Evolutionary conservation across 1,140 invertebrate species (phyloP).

Genomic region (Brevipalpus yothersi): DNA sequence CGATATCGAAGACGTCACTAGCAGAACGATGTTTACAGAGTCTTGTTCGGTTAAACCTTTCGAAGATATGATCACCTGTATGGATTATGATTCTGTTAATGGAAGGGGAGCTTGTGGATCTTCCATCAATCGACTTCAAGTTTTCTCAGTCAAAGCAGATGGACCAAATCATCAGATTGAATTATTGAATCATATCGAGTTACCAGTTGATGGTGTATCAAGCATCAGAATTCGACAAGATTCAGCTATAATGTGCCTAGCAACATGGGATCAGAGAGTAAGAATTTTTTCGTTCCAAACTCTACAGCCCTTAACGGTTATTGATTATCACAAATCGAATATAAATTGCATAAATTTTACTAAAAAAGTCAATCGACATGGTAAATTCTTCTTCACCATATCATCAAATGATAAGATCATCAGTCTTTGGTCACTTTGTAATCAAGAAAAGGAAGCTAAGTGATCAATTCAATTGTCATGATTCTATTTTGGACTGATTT

Average conservation of each 20-base stretch:
- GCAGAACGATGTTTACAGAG: neutral
- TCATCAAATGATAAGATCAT: neutral
- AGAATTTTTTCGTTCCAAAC: neutral
- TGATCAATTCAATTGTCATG: too few species aligned
- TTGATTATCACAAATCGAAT: neutral
- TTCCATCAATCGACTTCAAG: neutral
- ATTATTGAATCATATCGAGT: neutral
- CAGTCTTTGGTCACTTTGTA: neutral
- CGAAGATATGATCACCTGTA: neutral
- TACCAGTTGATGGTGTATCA: neutral
- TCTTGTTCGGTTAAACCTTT: neutral
- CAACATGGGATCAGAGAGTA: neutral
- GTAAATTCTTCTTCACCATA: neutral
- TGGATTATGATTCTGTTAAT: neutral
- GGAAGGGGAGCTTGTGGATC: neutral
- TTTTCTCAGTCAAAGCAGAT: neutral
- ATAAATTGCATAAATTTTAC: neutral
- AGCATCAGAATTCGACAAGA: neutral
- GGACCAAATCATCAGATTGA: neutral
- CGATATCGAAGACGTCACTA: neutral
- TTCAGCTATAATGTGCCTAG: neutral
- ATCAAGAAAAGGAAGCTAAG: too few species aligned
- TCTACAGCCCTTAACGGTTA: neutral
- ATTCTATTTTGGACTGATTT: too few species aligned
- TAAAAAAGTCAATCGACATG: neutral